Percentiles rank a stretch among this genome's conserved stretches.
Conservation (phyloP, 2,113 vertebrate species). For the Monopterus albus region DNA sequence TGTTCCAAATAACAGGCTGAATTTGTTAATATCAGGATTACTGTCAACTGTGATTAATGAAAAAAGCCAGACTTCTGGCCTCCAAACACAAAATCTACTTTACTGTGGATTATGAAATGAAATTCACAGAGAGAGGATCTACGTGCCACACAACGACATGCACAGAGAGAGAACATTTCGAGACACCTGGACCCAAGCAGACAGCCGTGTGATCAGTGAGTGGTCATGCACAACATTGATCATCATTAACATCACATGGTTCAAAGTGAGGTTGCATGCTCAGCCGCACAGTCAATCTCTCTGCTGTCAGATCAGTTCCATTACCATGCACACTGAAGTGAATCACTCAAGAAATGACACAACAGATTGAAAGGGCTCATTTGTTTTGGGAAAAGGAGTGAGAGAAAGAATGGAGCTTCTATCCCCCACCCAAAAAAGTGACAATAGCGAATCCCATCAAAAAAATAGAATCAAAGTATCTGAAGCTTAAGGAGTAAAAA, state of each 20-base stretch:
- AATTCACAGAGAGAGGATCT: constrained; percentile 5
- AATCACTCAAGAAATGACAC: constrained; percentile 24
- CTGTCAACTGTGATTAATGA: constrained; percentile 27
- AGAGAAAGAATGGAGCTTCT: background rate
- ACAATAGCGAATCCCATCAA: too few species aligned
- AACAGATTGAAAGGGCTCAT: constrained; percentile 29
- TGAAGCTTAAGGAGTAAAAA: constrained; percentile 1
- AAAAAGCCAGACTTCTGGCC: constrained; percentile 21
- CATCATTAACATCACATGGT: background rate
- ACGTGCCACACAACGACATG: constrained; percentile 34
- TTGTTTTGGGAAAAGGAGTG: constrained; percentile 6
- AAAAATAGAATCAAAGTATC: background rate
- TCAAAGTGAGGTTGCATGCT: constrained; percentile 27
- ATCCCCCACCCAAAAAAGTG: background rate
- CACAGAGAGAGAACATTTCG: constrained; percentile 38
- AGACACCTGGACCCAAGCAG: constrained; percentile 7
- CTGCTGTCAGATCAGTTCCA: constrained; percentile 36
- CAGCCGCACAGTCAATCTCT: constrained; percentile 28
- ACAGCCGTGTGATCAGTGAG: constrained; percentile 1
- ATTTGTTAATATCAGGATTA: constrained; percentile 52
- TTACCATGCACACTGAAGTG: background rate
- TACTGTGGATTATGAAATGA: constrained; percentile 38
- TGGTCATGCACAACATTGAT: constrained; percentile 15
- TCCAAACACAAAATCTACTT: constrained; percentile 21
- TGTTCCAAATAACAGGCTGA: constrained; percentile 48